Evolutionary conservation across 2,888 invertebrate genomes (phyloP).

Genomic region (Meloe dianella): DNA sequence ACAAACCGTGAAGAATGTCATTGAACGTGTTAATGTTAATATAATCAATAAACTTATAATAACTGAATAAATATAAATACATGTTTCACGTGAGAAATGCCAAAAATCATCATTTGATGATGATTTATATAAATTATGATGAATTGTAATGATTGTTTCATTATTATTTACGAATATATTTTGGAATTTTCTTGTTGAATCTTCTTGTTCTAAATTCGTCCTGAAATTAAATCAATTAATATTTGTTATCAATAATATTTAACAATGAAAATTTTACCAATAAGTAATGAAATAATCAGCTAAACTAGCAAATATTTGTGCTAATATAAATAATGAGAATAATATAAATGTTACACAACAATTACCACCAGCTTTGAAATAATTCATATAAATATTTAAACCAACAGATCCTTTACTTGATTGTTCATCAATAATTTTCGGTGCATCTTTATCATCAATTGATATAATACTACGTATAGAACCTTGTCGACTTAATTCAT

Average conservation of each 20-base stretch:
- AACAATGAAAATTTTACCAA: constrained; percentile 64
- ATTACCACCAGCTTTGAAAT: constrained; percentile 77
- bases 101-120: constrained; percentile 47
- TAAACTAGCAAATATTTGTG: constrained; percentile 78
- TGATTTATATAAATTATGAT: background rate
- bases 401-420: constrained; percentile 66
- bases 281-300: constrained; percentile 83
- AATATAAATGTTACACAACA: constrained; percentile 68
- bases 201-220: constrained; percentile 51
- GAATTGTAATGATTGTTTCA: background rate
- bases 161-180: background rate
- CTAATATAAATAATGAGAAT: constrained; percentile 68
- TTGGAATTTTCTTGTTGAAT: constrained; percentile 18
- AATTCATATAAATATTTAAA: constrained; percentile 69
- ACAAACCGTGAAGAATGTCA: constrained; percentile 63
- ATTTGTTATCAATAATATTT: background rate
- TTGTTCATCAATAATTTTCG: constrained; percentile 64
- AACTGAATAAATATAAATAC: constrained; percentile 55
- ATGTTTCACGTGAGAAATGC: constrained; percentile 53
- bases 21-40: constrained; percentile 59
- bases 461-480: constrained; percentile 64
- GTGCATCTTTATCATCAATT: constrained; percentile 54
- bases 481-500: constrained; percentile 54
- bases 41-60: constrained; percentile 59
- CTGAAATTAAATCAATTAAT: constrained; percentile 33